Base-by-base conservation (phyloP, 2,888 invertebrate species). In the Calameuta pallipes region DNA sequence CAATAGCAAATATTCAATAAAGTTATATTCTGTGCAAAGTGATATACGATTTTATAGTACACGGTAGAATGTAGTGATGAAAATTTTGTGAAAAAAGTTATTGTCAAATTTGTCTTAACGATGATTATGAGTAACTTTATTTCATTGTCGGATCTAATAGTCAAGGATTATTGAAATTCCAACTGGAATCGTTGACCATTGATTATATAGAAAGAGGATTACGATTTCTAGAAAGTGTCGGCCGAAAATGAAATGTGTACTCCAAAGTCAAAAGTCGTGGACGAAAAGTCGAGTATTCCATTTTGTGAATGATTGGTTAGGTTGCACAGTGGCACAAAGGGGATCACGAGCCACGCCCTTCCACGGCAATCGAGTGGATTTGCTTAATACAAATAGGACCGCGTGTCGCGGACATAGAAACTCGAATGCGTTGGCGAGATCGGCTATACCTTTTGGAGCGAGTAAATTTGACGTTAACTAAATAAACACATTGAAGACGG, bases 401-500 rank as follows among this genome's bases (percentile, higher is more conserved):
- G 76, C 74, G 69, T 77, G 78, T 78, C 41, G 73, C 76, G 75
- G 73, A 75, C 70, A 33, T 35, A 75, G 31, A 75, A 69, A 30
- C 71, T 71, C 13, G 6, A 31, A 34, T 71, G 41, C 41, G 23
- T 30, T 33, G 71, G 75, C 84, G 80, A 81, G 80, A 81, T 79
- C 80, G 83, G 82, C 83, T 83, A 80, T 79, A 78, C 69, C 78
- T 82, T 82, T 82, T 81, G 82, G 77, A 81, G 82, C 82, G 83
- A 87, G 88, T 90, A 91, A 91, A 91, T 91, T 90, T 91, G 90
- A 91, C 90, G 88, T 91, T 88, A 87, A 87, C 88, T 86, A 91
- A 91, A 91, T 90, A 91, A 90, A 91, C 90, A 90, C 90, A 90
- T 90, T 89, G 87, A 87, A 76, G 82, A 80, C 90, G 90, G 90